Evolutionary conservation across 1,140 invertebrate species (phyloP).

Genomic region (Nephila pilipes): DNA sequence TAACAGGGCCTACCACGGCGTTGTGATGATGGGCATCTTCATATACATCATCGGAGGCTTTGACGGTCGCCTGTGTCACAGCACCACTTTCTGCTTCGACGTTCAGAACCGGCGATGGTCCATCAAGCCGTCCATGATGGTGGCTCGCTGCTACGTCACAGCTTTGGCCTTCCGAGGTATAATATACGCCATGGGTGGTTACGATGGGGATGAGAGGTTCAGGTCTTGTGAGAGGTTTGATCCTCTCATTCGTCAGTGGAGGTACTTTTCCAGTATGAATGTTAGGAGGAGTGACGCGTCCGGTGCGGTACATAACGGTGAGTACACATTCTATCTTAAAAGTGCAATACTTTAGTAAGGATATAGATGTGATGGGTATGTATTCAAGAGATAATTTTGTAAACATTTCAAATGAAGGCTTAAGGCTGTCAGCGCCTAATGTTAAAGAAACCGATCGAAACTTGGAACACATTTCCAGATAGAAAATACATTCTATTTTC

Average conservation of each 20-base stretch:
- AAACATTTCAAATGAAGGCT: too few species aligned
- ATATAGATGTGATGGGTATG: too few species aligned
- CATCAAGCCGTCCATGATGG: background rate
- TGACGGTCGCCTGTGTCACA: constrained; percentile 81
- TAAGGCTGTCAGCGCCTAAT: too few species aligned
- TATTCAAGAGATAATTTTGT: too few species aligned
- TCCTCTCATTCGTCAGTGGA: constrained; percentile 42
- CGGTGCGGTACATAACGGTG: constrained; percentile 60
- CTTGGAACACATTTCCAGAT: too few species aligned
- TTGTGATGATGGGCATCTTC: constrained; percentile 85
- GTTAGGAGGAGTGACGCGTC: constrained; percentile 90
- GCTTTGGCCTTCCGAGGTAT: background rate
- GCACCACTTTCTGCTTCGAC: constrained; percentile 6
- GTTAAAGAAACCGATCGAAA: too few species aligned
- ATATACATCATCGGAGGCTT: constrained; percentile 91
- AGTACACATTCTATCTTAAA: background rate
- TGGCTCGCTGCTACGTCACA: constrained; percentile 39
- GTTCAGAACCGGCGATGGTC: constrained; percentile 29
- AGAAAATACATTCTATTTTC: too few species aligned
- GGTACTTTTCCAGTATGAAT: constrained; percentile 80
- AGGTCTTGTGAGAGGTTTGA: constrained; percentile 69
- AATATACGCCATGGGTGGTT: constrained; percentile 72
- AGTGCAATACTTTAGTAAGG: too few species aligned
- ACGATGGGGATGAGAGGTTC: constrained; percentile 67
- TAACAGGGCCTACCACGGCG: constrained; percentile 87